Evolutionary conservation across 2,888 invertebrate species (phyloP), one percentile per base, ranked within the genome.

Genomic region (Agrilus cyanescens): DNA sequence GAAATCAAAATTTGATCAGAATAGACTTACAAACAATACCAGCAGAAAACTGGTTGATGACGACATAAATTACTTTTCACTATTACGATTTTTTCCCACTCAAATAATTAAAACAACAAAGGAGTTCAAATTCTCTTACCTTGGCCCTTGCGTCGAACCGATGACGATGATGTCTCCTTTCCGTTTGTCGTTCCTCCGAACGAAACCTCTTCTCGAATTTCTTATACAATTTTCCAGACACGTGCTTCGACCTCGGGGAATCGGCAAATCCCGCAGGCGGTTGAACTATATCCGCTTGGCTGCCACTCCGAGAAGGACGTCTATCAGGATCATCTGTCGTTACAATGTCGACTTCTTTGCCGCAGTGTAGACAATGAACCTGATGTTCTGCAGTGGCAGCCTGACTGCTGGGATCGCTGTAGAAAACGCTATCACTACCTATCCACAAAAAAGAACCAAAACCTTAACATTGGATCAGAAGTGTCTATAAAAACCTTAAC

Each of bases 231-330:
- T 78, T 70, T 37, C 73, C 78, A 43, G 72, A 57, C 45, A 59
- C 50, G 48, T 67, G 65, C 39, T 67, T 64, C 38, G 60, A 49
- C 52, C 69, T 57, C 4, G 89, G 89, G 0, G 87, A 88, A 63
- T 90, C 89, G 6, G 86, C 89, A 61, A 89, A 90, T 34, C 87
- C 87, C 12, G 86, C 88, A 2, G 89, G 89, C 0, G 89, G 89
- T 57, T 87, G 85, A 2, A 89, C 88, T 52, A 89, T 88, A 56
- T 85, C 84, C 46, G 53, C 44, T 30, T 44, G 65, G 59, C 47
- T 48, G 44, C 52, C 55, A 41, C 50, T 53, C 34, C 53, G 51
- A 36, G 48, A 56, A 38, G 40, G 48, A 48, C 47, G 58, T 53
- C 46, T 56, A 29, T 62, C 65, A 4, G 60, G 57, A 45, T 64